phyloP scores from a whole-genome alignment of 2,797 vertebrate genomes.

The Bovichtus variegatus region DNA sequence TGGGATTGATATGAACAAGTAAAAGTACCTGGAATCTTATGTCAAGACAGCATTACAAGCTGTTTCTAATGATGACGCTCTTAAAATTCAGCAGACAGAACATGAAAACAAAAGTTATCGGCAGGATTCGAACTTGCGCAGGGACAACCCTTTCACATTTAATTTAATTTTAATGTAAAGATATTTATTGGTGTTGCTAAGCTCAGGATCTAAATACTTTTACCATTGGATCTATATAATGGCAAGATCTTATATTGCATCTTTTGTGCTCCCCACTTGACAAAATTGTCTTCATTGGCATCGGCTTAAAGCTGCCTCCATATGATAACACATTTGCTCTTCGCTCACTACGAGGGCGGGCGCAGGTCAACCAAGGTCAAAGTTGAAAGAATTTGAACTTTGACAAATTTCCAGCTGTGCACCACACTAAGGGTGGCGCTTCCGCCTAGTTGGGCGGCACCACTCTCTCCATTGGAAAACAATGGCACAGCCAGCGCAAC shows the following conservation, averaged over 20 bases:
- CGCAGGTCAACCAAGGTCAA: too few relatives aligned
- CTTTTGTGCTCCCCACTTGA: neutral
- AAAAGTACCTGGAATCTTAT: neutral
- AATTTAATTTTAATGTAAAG: neutral
- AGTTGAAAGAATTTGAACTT: too few relatives aligned
- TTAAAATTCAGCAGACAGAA: neutral
- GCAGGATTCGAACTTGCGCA: neutral
- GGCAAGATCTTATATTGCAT: neutral
- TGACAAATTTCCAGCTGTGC: too few relatives aligned
- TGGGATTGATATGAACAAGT: neutral
- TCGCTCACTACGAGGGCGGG: too few relatives aligned
- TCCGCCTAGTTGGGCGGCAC: too few relatives aligned
- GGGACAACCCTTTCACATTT: neutral
- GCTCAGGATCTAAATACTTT: neutral
- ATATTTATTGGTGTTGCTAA: neutral
- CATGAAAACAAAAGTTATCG: neutral
- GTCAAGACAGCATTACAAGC: neutral
- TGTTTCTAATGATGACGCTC: neutral
- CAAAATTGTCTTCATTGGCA: neutral
- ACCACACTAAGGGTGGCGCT: too few relatives aligned
- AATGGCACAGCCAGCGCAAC: too few relatives aligned
- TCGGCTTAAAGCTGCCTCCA: neutral
- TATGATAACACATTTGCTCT: too few relatives aligned
- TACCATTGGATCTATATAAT: neutral
- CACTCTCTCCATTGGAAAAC: too few relatives aligned